Percentiles rank a stretch among this genome's conserved stretches.
Conservation (phyloP, 2,888 invertebrate genomes). For the Aethes cnicana region DNA sequence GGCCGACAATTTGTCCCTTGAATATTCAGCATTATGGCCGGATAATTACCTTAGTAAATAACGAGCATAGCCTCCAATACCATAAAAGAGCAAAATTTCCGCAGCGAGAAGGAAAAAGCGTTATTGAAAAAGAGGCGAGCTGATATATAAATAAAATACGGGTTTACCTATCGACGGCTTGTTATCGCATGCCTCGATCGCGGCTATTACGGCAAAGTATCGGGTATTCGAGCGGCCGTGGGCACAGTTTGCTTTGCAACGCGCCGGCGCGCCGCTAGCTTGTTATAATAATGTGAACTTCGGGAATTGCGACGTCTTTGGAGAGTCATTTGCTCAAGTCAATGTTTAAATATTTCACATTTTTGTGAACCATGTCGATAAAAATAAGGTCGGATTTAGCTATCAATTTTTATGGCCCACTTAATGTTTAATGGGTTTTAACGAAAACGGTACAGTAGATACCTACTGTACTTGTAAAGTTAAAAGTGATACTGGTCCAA, state of each 20-base stretch:
- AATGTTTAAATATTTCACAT: conserved; percentile 52
- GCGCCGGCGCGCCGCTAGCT: conserved; percentile 68
- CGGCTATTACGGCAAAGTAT: conserved; percentile 76
- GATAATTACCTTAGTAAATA: conserved; percentile 77
- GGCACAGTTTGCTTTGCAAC: conserved; percentile 77
- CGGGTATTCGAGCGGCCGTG: conserved; percentile 74
- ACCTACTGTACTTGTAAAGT: too few relatives aligned
- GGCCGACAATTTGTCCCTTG: conserved; percentile 65
- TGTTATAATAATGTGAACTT: conserved; percentile 83
- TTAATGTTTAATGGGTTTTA: conserved; percentile 17
- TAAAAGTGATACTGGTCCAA: too few relatives aligned
- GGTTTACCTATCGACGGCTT: conserved; percentile 82
- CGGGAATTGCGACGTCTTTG: conserved; percentile 73
- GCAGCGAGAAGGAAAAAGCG: conserved; percentile 73
- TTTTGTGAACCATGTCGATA: conserved; percentile 35
- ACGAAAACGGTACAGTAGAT: too few relatives aligned
- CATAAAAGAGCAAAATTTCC: conserved; percentile 79
- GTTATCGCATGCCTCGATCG: conserved; percentile 81
- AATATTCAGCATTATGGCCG: conserved; percentile 68
- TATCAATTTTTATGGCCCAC: conserved; percentile 26
- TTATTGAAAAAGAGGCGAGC: conserved; percentile 80
- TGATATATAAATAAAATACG: conserved; percentile 82
- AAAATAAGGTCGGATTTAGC: conserved; percentile 26
- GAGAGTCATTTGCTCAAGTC: conserved; percentile 46
- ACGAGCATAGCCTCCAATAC: conserved; percentile 68